Conservation (phyloP, 2,113 vertebrate species). For the Delphinus delphis region DNA sequence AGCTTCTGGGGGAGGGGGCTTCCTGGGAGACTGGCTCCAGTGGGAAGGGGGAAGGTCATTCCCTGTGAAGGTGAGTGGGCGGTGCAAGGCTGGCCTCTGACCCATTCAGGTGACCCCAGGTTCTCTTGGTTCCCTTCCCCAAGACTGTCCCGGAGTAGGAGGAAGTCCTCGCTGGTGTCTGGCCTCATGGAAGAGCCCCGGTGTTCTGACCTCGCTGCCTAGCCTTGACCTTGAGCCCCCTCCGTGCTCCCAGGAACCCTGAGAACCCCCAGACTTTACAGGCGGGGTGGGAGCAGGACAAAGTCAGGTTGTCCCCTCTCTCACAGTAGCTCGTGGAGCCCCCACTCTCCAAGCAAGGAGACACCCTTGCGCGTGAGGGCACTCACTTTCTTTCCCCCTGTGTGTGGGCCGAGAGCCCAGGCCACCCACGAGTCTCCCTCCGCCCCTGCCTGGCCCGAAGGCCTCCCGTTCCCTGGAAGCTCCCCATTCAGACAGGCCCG, state of each 20-base stretch:
- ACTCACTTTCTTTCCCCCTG: neutral
- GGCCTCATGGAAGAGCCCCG: neutral
- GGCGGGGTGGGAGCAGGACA: neutral
- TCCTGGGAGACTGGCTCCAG: neutral
- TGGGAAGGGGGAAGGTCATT: neutral
- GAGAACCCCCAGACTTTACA: neutral
- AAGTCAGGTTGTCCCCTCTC: neutral
- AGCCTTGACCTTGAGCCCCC: neutral
- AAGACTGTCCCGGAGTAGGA: neutral
- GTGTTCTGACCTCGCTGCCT: neutral
- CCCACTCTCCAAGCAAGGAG: neutral
- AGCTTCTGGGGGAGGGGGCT: neutral
- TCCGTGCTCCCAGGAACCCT: neutral
- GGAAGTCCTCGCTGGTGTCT: neutral
- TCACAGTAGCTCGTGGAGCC: neutral
- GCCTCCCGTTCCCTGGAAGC: neutral
- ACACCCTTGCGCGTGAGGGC: neutral
- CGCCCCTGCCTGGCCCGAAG: neutral
- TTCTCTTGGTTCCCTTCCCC: neutral
- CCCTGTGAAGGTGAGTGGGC: neutral
- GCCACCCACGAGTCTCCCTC: conserved; percentile 48
- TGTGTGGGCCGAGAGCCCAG: conserved; percentile 37
- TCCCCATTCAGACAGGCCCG: conserved; percentile 25
- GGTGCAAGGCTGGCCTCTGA: neutral
- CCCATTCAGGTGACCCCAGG: neutral